phyloP scores from a whole-genome alignment of 2,888 invertebrate species.

The Heliconius cydno region DNA sequence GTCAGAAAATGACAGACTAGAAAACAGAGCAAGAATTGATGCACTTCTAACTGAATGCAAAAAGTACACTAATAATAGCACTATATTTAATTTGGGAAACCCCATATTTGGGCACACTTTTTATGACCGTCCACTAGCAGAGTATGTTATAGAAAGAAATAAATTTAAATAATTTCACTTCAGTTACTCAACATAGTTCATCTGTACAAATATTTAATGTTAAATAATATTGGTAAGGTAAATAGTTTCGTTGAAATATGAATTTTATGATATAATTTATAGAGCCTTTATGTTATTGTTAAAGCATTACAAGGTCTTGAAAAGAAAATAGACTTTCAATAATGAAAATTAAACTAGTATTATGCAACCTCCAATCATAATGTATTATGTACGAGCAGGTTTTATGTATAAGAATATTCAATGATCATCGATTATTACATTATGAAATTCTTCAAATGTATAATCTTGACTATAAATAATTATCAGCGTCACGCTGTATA shows the following conservation, averaged over 20 bases:
- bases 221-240: conserved; percentile 3
- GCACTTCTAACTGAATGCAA: conserved; percentile 42
- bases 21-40: conserved; percentile 58
- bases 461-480: no score
- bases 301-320: conserved; percentile 30
- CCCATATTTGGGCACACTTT: conserved; percentile 46
- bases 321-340: conserved; percentile 24
- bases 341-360: conserved; percentile 18
- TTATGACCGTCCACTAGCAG: conserved; percentile 49
- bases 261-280: neutral
- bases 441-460: neutral
- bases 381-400: neutral
- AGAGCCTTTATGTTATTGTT: neutral
- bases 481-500: no score
- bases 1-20: conserved; percentile 72
- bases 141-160: conserved; percentile 51
- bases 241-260: conserved; percentile 11
- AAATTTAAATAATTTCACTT: conserved; percentile 25
- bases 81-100: conserved; percentile 36
- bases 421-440: neutral
- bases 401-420: neutral
- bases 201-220: conserved; percentile 59
- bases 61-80: conserved; percentile 39
- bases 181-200: conserved; percentile 45
- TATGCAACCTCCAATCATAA: conserved; percentile 20